phyloP scores from a whole-genome alignment of 1,140 invertebrate genomes.

The Octopus bimaculoides region DNA sequence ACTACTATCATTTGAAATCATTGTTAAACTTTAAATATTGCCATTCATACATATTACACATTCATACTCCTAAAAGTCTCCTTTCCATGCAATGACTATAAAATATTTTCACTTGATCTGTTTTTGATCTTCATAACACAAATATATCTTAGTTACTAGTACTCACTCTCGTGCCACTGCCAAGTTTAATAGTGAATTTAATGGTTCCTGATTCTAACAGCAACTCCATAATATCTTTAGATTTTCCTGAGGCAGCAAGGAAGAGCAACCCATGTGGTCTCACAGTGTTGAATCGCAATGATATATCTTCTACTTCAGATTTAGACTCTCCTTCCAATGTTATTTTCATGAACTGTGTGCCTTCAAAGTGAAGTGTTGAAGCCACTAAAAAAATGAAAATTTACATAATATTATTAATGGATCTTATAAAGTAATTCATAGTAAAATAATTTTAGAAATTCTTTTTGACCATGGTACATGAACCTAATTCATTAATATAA shows the following conservation, averaged over 20 bases:
- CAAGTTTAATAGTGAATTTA: conserved; percentile 76
- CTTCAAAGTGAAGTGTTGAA: conserved; percentile 82
- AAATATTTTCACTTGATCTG: no score
- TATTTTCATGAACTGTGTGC: conserved; percentile 80
- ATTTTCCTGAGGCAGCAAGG: conserved; percentile 66
- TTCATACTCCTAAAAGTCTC: no score
- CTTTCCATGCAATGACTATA: no score
- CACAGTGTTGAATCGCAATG: conserved; percentile 82
- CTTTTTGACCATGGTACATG: not conserved
- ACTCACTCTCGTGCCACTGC: conserved; percentile 79
- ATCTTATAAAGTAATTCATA: not conserved
- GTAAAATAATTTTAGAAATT: not conserved
- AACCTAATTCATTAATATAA: not conserved
- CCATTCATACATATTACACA: no score
- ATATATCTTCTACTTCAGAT: conserved; percentile 89
- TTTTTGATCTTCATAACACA: no score
- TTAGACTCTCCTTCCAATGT: conserved; percentile 75
- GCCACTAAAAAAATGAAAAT: conserved; percentile 66
- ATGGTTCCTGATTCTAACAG: conserved; percentile 78
- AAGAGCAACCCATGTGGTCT: conserved; percentile 64
- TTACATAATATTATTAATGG: not conserved
- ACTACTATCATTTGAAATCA: no score
- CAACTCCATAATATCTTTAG: conserved; percentile 77
- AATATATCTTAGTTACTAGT: no score
- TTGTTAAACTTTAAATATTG: no score